Evolutionary conservation across 2,888 invertebrate genomes (phyloP).

Genomic region (Apamea epomidion): DNA sequence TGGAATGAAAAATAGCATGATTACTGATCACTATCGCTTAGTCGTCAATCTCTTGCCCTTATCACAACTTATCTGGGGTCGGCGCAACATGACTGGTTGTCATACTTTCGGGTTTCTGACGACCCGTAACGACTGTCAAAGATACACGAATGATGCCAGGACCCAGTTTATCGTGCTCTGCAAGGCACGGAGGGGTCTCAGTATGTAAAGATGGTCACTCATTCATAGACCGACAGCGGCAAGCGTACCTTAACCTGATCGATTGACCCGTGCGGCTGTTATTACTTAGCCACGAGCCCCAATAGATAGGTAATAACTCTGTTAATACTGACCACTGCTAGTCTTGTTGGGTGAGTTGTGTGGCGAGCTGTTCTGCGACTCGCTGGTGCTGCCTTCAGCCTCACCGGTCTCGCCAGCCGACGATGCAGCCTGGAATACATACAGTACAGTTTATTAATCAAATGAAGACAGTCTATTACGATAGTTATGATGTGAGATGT

Average conservation of each 20-base stretch:
- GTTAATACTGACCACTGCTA: conserved; percentile 77
- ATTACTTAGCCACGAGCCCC: background rate
- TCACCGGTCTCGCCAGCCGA: conserved; percentile 82
- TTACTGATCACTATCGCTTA: background rate
- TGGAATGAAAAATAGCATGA: conserved; percentile 50
- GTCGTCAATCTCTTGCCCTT: background rate
- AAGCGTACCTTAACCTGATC: background rate
- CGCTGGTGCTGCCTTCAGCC: conserved; percentile 85
- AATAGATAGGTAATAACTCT: background rate
- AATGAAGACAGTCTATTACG: background rate
- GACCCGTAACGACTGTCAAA: background rate
- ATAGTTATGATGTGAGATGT: background rate
- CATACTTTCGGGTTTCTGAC: background rate
- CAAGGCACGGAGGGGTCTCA: background rate
- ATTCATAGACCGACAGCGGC: background rate
- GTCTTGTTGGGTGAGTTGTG: conserved; percentile 85
- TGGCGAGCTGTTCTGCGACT: conserved; percentile 84
- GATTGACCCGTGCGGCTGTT: background rate
- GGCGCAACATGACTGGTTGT: background rate
- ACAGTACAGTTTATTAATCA: background rate
- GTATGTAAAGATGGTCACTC: too few species aligned
- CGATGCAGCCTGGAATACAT: conserved; percentile 70
- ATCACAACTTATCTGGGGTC: background rate
- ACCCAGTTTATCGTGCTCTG: background rate
- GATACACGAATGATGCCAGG: background rate